Base-by-base conservation (phyloP, 2,113 vertebrate species). In the Zeus faber region DNA sequence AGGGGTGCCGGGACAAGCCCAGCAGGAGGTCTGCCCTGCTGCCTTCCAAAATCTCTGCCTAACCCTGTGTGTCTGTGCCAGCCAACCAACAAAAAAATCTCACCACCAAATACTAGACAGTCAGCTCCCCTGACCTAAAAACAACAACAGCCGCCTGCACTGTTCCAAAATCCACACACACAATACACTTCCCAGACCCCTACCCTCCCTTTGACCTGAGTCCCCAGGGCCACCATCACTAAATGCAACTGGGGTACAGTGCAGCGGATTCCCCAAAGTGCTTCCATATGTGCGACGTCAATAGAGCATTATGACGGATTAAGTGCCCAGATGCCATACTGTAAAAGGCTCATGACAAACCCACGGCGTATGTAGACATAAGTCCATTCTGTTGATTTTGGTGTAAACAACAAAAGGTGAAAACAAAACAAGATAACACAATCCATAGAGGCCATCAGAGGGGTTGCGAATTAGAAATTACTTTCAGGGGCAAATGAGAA, bases 121-220 rank as follows among this genome's bases (percentile, higher is more conserved):
- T 82, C 76, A 84, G 74, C 78, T 82, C 70, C 74, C 76, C 76
- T 87, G 83, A 85, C 85, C 86, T 86, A 84, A 82, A 86, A 87
- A 85, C 85, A 83, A 84, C 75, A 84, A 81, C 79, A 82, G 66
- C 68, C 72, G 70, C 74, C 68, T 70, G 74, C 72, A 83, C 64
- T 3, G 48, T 70, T 83, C 77, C 73, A 81, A 83, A 78, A 72
- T 14, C 50, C 70, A 69, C 61, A 64, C 63, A 78, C 70, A 83
- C 69, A 82, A 83, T 75, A 65, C 58, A 67, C 77, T 84, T 85
- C 82, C 85, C 83, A 84, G 77, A 85, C 79, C 76, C 81, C 81
- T 76, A 69, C 77, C 77, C 85, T 82, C 64, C 70, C 70, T 76
- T 70, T 84, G 83, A 84, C 83, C 83, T 63, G 59, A 66, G 66